Evolutionary conservation across 2,888 invertebrate species (phyloP).

Genomic region (Maniola hyperantus): DNA sequence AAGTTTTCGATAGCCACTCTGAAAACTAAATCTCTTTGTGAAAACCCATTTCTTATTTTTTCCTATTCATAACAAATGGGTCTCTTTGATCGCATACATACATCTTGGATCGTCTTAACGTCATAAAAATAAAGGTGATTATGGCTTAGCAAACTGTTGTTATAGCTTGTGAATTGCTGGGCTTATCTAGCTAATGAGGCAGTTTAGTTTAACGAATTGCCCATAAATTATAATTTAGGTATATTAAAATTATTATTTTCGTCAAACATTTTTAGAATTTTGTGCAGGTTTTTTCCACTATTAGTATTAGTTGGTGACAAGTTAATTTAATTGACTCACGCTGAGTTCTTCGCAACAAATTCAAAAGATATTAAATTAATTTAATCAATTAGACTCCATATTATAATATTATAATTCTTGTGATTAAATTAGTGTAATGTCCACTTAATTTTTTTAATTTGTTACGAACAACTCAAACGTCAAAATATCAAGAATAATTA

Average conservation of each 20-base stretch:
- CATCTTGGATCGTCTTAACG: conserved; percentile 5
- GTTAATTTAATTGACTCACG: neutral
- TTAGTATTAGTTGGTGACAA: neutral
- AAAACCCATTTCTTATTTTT: conserved; percentile 25
- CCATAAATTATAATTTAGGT: conserved; percentile 32
- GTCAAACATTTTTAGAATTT: neutral
- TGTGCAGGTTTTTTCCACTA: conserved; percentile 6
- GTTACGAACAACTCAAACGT: too few relatives aligned
- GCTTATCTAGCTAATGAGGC: conserved; percentile 32
- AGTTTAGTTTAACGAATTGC: conserved; percentile 32
- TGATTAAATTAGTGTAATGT: too few relatives aligned
- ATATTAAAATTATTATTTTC: neutral
- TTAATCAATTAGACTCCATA: too few relatives aligned
- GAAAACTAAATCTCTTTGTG: neutral
- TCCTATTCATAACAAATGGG: conserved; percentile 41
- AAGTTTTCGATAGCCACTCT: neutral
- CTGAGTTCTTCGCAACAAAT: too few relatives aligned
- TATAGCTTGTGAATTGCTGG: conserved; percentile 18
- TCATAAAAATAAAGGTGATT: conserved; percentile 10
- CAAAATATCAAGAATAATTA: too few relatives aligned
- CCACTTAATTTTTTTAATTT: too few relatives aligned
- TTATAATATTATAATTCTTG: too few relatives aligned
- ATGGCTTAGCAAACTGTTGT: conserved; percentile 12
- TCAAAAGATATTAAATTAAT: too few relatives aligned
- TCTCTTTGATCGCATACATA: conserved; percentile 37